A percentile compares a stretch with the other conserved stretches of the same genome.
These are phyloP conservation scores for Bradypodion ventrale DNA, from an alignment of 2,797 vertebrate genomes.

Conservation along the genomic window DNA sequence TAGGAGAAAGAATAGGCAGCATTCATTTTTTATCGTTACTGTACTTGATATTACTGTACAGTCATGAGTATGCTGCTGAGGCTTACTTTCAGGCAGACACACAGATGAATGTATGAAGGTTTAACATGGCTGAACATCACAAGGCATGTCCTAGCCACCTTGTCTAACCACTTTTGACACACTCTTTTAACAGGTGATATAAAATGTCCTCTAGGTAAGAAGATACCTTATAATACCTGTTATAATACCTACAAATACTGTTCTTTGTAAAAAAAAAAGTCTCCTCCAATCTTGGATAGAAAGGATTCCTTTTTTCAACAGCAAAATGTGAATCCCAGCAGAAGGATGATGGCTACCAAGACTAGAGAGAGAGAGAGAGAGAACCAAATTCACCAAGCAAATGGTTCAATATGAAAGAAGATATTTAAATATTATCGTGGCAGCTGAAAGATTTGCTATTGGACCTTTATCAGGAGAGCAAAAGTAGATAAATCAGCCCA, in stretches of 20 bases:
- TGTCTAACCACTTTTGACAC: not conserved
- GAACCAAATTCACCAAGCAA: conserved; percentile 42
- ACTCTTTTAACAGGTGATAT: not conserved
- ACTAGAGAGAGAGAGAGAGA: conserved; percentile 3
- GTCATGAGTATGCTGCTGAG: too few species aligned
- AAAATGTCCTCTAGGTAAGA: not conserved
- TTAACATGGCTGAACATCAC: not conserved
- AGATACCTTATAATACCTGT: not conserved
- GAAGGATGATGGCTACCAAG: not conserved
- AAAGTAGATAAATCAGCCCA: conserved; percentile 54
- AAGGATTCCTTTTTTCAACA: not conserved
- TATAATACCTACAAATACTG: too few species aligned
- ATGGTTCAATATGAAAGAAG: conserved; percentile 53
- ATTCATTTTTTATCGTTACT: too few species aligned
- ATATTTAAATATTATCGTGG: conserved; percentile 64
- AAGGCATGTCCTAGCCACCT: not conserved
- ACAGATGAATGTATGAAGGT: not conserved
- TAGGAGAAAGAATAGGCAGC: too few species aligned
- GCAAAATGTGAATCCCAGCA: not conserved
- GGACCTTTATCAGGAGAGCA: conserved; percentile 42
- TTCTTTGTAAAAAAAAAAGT: not conserved
- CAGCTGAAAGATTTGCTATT: conserved; percentile 42
- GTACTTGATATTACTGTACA: too few species aligned
- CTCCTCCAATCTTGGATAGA: not conserved
- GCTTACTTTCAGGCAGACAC: not conserved